Evolutionary conservation across 1,140 invertebrate species (phyloP).

Genomic region (Ptiloglossa arizonensis): DNA sequence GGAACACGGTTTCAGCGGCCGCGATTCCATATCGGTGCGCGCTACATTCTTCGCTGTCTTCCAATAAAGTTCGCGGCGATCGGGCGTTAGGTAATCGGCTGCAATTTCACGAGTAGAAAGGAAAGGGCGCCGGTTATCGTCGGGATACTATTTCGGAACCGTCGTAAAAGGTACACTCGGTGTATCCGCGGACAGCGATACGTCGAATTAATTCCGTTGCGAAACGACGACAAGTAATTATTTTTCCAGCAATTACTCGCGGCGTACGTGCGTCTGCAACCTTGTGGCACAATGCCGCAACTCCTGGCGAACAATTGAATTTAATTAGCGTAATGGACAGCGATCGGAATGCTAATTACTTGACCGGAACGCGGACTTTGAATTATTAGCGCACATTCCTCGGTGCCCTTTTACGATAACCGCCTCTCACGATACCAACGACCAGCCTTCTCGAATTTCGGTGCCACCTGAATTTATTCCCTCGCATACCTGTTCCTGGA

Average conservation of each 20-base stretch:
- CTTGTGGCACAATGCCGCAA: conserved; percentile 28
- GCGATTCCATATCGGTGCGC: neutral
- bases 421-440: conserved; percentile 4
- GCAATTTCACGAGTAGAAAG: neutral
- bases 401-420: conserved; percentile 37
- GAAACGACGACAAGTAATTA: conserved; percentile 43
- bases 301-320: conserved; percentile 48
- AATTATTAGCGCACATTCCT: conserved; percentile 33
- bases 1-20: neutral
- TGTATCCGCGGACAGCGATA: conserved; percentile 1
- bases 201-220: conserved; percentile 37
- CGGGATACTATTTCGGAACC: neutral
- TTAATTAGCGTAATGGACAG: conserved; percentile 55
- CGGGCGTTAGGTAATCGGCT: neutral
- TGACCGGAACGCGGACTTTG: conserved; percentile 31
- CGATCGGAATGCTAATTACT: conserved; percentile 55
- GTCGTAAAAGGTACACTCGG: conserved; percentile 33
- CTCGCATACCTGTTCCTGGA: conserved; percentile 23
- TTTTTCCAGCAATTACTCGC: conserved; percentile 44
- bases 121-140: conserved; percentile 17
- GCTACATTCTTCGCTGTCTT: conserved; percentile 14
- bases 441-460: conserved; percentile 21
- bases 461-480: conserved; percentile 27
- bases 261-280: neutral
- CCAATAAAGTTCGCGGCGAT: conserved; percentile 9